Percentiles rank a stretch among this genome's conserved stretches.
phyloP scores from a whole-genome alignment of 1,140 invertebrate genomes.

The Drosophila mojavensis region DNA sequence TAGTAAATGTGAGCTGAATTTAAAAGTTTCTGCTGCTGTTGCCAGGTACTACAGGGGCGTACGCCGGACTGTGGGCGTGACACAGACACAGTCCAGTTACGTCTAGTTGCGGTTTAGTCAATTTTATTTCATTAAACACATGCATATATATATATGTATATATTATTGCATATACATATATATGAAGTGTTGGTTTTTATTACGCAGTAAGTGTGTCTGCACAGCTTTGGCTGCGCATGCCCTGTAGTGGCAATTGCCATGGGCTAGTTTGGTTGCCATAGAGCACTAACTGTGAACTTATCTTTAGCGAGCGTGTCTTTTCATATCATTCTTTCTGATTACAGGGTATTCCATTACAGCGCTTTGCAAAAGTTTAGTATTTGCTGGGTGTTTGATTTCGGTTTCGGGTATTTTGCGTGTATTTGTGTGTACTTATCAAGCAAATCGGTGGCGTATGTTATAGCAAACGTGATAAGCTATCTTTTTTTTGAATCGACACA shows the following conservation, averaged over 20 bases:
- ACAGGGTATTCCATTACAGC: constrained; percentile 13
- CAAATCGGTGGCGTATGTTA: constrained; percentile 54
- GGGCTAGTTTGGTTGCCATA: too few relatives aligned
- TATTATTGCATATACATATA: background rate
- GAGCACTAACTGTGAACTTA: too few relatives aligned
- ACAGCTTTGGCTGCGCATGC: too few relatives aligned
- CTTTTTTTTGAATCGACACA: constrained; percentile 48
- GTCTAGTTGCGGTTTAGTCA: too few relatives aligned
- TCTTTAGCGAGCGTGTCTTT: background rate
- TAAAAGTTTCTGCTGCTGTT: too few relatives aligned
- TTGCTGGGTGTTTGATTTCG: constrained; percentile 12
- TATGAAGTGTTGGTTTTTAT: background rate
- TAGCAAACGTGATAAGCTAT: constrained; percentile 45
- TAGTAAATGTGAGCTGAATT: too few relatives aligned
- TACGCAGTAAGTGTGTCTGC: background rate
- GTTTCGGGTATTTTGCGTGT: constrained; percentile 7
- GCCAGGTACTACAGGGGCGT: too few relatives aligned
- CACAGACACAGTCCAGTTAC: too few relatives aligned
- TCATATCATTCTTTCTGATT: background rate
- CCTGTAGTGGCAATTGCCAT: too few relatives aligned
- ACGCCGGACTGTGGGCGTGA: too few relatives aligned
- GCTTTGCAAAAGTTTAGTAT: background rate
- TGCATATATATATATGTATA: constrained; percentile 5
- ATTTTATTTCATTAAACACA: background rate
- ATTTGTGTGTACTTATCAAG: constrained; percentile 40